These are phyloP conservation scores for Stegodyphus dumicola DNA, from an alignment of 1,140 invertebrate genomes.

Conservation along the genomic window DNA sequence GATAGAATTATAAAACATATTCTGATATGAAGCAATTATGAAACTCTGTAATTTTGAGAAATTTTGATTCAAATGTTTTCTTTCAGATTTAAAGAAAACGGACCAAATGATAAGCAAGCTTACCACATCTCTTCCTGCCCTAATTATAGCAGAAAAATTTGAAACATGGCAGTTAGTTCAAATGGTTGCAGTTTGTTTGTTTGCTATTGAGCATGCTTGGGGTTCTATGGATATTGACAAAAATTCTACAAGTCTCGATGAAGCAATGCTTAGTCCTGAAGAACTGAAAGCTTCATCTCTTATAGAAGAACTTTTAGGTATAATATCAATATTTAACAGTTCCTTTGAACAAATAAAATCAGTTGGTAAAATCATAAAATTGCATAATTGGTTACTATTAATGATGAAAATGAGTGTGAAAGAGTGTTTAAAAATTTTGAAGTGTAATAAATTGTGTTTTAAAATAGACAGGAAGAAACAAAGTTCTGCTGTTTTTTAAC, in stretches of 20 bases:
- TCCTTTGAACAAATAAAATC: no score
- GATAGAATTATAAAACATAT: no score
- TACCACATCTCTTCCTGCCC: slow-evolving; percentile 77
- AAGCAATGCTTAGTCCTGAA: slow-evolving; percentile 64
- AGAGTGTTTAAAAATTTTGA: no score
- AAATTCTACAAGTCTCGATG: slow-evolving; percentile 41
- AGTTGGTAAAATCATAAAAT: no score
- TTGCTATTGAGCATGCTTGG: slow-evolving; percentile 75
- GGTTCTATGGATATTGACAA: slow-evolving; percentile 65
- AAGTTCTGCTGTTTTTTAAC: no score
- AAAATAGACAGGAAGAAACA: no score
- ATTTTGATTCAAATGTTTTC: not conserved
- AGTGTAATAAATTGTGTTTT: no score
- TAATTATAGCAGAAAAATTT: slow-evolving; percentile 82
- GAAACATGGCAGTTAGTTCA: slow-evolving; percentile 78
- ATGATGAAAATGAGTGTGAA: no score
- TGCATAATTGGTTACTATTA: no score
- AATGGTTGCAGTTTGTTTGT: slow-evolving; percentile 82
- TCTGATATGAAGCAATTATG: no score
- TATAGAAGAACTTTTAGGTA: slow-evolving; percentile 76
- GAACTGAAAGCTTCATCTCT: slow-evolving; percentile 71
- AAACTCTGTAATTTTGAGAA: no score
- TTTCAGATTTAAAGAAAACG: slow-evolving; percentile 72
- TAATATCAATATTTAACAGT: slow-evolving; percentile 50
- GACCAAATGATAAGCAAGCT: slow-evolving; percentile 74